Evolutionary conservation across 2,113 vertebrate species (phyloP).

Genomic region (Shinisaurus crocodilurus): DNA sequence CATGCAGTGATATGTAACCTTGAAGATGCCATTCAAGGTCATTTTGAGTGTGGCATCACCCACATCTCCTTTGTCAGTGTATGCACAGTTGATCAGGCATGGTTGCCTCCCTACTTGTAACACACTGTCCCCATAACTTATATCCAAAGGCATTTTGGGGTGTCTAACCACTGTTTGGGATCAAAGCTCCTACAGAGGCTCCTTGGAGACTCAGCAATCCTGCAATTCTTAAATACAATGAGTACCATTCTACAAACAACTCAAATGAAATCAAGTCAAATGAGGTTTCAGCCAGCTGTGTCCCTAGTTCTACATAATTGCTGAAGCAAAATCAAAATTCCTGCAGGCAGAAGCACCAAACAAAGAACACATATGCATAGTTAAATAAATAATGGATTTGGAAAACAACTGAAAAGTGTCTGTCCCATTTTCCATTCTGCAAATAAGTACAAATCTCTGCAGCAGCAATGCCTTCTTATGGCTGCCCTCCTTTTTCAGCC

Average conservation of each 20-base stretch:
- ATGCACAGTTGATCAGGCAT: not conserved
- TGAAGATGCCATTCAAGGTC: not conserved
- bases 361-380: not conserved
- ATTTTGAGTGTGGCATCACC: not conserved
- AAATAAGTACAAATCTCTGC: not conserved
- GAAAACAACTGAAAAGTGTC: not conserved
- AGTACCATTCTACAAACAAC: not conserved
- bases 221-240: conserved; percentile 13
- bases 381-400: conserved; percentile 33
- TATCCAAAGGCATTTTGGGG: not conserved
- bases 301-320: not conserved
- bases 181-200: conserved; percentile 10
- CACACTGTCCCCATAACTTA: not conserved
- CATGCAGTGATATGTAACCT: not conserved
- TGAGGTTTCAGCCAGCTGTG: not conserved
- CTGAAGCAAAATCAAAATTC: conserved; percentile 33
- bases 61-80: not conserved
- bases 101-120: not conserved
- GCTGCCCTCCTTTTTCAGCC: not conserved
- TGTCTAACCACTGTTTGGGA: not conserved
- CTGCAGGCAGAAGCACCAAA: conserved; percentile 3
- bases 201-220: conserved; percentile 19
- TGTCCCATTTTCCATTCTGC: not conserved
- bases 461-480: not conserved
- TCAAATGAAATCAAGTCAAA: conserved; percentile 8